These are phyloP conservation scores for Dendrocopos noguchii DNA, from an alignment of 2,113 vertebrate genomes.

Conservation along the genomic window DNA sequence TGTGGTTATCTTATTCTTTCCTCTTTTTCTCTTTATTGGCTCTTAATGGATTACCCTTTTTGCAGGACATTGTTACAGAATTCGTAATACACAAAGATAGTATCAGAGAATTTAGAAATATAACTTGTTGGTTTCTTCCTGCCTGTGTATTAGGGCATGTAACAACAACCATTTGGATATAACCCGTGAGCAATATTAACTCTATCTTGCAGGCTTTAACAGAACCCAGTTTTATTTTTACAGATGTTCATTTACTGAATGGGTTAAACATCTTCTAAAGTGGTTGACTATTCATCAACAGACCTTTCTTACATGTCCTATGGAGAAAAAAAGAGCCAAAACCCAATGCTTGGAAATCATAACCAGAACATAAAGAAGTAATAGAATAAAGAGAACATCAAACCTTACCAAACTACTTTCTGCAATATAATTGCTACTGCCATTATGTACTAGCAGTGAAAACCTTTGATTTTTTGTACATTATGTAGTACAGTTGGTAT, in stretches of 20 bases:
- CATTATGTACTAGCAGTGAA: background rate
- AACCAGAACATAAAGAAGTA: too few relatives aligned
- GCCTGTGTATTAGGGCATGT: background rate
- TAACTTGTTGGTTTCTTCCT: background rate
- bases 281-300: background rate
- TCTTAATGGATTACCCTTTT: background rate
- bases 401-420: background rate
- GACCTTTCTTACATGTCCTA: background rate
- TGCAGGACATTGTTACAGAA: background rate
- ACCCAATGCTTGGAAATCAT: too few relatives aligned
- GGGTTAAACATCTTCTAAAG: conserved; percentile 4
- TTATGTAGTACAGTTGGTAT: background rate
- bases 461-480: background rate
- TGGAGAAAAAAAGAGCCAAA: background rate
- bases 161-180: conserved; percentile 12
- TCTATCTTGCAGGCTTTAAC: background rate
- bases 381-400: too few relatives aligned
- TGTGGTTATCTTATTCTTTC: background rate
- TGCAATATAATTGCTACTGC: background rate
- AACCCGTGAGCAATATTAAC: background rate
- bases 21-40: conserved; percentile 5
- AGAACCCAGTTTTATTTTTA: conserved; percentile 5
- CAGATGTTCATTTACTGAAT: background rate
- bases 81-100: background rate
- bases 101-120: conserved; percentile 8